Conservation (phyloP, 2,113 vertebrate genomes). For the Chascanopsetta lugubris region DNA sequence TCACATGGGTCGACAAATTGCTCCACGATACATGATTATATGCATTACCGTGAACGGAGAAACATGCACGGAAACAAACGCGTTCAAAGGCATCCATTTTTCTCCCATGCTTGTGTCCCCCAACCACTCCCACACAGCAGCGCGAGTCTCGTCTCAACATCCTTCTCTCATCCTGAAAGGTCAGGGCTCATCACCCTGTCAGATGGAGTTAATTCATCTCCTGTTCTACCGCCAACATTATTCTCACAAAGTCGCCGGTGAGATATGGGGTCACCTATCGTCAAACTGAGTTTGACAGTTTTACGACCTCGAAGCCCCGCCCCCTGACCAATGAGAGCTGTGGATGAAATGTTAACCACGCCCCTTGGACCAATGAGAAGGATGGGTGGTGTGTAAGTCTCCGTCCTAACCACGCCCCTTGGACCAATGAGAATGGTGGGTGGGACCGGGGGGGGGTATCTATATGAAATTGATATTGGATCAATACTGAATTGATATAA, state of each 20-base stretch:
- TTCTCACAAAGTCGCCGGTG: constrained; percentile 56
- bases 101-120: constrained; percentile 28
- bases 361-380: no score
- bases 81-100: constrained; percentile 17
- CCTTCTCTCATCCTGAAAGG: constrained; percentile 64
- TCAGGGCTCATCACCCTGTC: constrained; percentile 65
- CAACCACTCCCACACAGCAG: constrained; percentile 37
- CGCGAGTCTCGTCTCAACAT: constrained; percentile 23
- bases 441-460: no score
- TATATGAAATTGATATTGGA: no score
- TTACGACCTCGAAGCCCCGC: no score
- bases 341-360: no score
- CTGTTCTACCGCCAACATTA: constrained; percentile 38
- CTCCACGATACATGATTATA: constrained; percentile 1
- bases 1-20: constrained; percentile 5
- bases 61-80: constrained; percentile 1
- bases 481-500: no score
- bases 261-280: no score
- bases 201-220: constrained; percentile 66
- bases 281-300: no score
- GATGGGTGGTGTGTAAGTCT: no score
- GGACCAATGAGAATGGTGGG: no score
- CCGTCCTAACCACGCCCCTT: no score
- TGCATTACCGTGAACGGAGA: not conserved
- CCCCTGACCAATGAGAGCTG: no score